Percentiles rank a stretch among this genome's conserved stretches.
Evolutionary conservation across 1,140 invertebrate species (phyloP).

Genomic region (Heliconius hewitsoni): DNA sequence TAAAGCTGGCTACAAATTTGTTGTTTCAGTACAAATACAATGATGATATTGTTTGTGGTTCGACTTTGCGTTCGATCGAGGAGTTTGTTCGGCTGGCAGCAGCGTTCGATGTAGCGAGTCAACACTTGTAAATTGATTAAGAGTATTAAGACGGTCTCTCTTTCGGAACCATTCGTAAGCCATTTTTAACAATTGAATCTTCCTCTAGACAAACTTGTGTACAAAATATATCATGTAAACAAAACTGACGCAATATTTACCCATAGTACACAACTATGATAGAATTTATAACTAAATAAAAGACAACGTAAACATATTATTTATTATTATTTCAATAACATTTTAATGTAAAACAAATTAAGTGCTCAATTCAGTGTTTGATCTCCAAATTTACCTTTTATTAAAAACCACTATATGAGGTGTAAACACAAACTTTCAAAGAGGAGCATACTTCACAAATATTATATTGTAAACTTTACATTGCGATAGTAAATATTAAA

Average conservation of each 20-base stretch:
- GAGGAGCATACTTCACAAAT: conserved; percentile 79
- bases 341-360: conserved; percentile 34
- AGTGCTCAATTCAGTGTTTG: conserved; percentile 45
- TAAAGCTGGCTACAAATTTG: conserved; percentile 80
- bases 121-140: conserved; percentile 69
- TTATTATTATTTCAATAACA: conserved; percentile 2
- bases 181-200: conserved; percentile 22
- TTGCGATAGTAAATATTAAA: conserved; percentile 78
- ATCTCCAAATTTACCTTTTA: conserved; percentile 73
- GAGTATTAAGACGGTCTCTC: conserved; percentile 40
- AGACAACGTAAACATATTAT: not conserved
- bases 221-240: not conserved
- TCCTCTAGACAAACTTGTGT: not conserved
- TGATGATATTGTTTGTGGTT: conserved; percentile 80
- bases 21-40: conserved; percentile 80
- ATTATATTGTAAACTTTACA: conserved; percentile 80
- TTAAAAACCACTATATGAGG: conserved; percentile 70
- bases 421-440: conserved; percentile 75
- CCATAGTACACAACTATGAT: not conserved
- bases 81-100: conserved; percentile 65
- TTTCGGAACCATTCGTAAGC: conserved; percentile 6
- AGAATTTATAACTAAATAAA: conserved; percentile 6
- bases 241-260: not conserved
- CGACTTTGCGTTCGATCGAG: conserved; percentile 75
- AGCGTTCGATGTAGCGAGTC: conserved; percentile 55